phyloP scores from a whole-genome alignment of 1,140 invertebrate species.

The Pogonomyrmex californicus region DNA sequence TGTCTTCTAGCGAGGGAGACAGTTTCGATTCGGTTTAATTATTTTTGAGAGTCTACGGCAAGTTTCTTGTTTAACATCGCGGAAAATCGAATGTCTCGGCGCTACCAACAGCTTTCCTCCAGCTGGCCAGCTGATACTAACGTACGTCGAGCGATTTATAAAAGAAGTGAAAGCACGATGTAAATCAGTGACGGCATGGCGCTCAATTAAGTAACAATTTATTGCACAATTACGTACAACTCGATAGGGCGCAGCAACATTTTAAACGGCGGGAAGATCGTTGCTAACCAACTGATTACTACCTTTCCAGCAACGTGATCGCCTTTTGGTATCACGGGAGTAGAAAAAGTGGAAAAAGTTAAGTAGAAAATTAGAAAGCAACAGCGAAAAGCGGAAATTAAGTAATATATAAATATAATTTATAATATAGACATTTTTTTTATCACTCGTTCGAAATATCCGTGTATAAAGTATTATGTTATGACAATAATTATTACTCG shows the following conservation, averaged over 20 bases:
- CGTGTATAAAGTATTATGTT: not conserved
- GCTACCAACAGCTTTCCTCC: constrained; percentile 13
- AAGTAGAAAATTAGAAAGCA: constrained; percentile 48
- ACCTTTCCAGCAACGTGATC: constrained; percentile 47
- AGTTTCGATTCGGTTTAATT: constrained; percentile 44
- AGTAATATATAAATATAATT: constrained; percentile 25
- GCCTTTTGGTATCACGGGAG: constrained; percentile 22
- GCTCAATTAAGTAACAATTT: constrained; percentile 75
- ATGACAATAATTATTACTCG: not conserved
- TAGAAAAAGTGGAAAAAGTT: constrained; percentile 18
- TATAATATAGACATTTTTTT: not conserved
- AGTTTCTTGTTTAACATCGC: constrained; percentile 23
- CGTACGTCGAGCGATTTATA: constrained; percentile 66
- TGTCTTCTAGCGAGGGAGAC: not conserved
- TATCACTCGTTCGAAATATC: not conserved
- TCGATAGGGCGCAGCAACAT: constrained; percentile 53
- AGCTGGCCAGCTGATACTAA: constrained; percentile 23
- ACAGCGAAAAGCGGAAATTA: constrained; percentile 27
- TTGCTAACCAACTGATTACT: constrained; percentile 48
- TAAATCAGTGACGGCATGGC: constrained; percentile 69
- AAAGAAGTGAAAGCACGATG: constrained; percentile 73
- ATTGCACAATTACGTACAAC: constrained; percentile 71
- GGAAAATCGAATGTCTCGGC: constrained; percentile 43
- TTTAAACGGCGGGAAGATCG: constrained; percentile 47
- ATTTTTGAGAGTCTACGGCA: constrained; percentile 14